Evolutionary conservation across 2,113 vertebrate species (phyloP).

Genomic region (Catharus minimus): DNA sequence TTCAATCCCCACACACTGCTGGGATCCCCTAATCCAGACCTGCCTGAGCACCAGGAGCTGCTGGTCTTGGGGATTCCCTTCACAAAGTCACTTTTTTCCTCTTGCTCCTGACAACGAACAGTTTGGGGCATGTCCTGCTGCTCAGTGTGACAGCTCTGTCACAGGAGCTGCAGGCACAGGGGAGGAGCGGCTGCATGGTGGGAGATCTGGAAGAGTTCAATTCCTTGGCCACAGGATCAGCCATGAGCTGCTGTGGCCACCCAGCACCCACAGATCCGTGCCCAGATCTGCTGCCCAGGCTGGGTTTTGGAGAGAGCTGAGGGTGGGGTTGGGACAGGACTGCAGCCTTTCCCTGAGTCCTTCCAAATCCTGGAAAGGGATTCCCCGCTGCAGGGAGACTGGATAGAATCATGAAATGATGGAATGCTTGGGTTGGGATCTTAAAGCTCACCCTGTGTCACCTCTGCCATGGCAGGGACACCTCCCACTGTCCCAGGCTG

Average conservation of each 20-base stretch:
- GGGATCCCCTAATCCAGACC: neutral
- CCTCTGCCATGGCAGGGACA: neutral
- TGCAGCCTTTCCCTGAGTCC: neutral
- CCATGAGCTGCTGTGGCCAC: neutral
- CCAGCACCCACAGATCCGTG: fast-evolving
- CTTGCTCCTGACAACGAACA: fast-evolving
- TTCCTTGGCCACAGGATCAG: neutral
- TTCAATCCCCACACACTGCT: fast-evolving
- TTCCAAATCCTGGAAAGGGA: neutral
- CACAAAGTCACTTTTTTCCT: fast-evolving
- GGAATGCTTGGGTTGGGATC: too few species aligned
- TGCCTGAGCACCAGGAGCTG: neutral
- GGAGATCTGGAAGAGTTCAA: neutral
- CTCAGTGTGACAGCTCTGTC: neutral
- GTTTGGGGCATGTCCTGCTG: neutral
- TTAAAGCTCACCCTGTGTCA: fast-evolving
- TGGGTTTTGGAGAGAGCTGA: neutral
- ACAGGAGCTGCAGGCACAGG: fast-evolving
- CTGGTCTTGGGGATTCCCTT: neutral
- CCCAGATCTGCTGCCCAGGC: fast-evolving
- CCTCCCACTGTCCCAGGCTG: fast-evolving
- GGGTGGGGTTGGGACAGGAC: fast-evolving
- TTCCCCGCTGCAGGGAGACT: neutral
- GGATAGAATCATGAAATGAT: neutral
- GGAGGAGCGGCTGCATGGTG: fast-evolving